Percentiles rank a stretch among this genome's conserved stretches.
These are phyloP conservation scores for Malurus leucopterus DNA, from an alignment of 2,797 vertebrate genomes.

Conservation along the genomic window DNA sequence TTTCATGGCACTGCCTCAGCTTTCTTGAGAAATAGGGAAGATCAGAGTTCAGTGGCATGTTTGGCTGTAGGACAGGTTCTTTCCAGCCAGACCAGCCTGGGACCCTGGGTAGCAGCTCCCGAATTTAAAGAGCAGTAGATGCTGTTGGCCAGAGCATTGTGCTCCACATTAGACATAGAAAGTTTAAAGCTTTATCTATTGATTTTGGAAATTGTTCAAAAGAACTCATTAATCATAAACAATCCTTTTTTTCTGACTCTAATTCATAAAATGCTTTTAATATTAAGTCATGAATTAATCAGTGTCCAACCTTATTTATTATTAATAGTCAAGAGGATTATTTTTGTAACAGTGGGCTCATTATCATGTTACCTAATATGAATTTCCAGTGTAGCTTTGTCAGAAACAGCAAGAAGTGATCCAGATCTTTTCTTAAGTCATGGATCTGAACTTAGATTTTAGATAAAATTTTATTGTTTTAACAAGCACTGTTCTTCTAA, in stretches of 20 bases:
- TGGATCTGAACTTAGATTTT: neutral
- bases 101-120: neutral
- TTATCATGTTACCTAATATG: neutral
- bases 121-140: neutral
- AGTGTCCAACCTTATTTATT: neutral
- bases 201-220: constrained; percentile 16
- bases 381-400: neutral
- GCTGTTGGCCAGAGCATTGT: neutral
- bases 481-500: neutral
- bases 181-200: neutral
- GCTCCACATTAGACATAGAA: neutral
- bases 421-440: neutral
- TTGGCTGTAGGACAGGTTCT: neutral
- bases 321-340: neutral
- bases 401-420: neutral
- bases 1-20: neutral
- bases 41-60: neutral
- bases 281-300: constrained; percentile 19
- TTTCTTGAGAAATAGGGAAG: neutral
- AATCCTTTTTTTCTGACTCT: neutral
- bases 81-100: neutral
- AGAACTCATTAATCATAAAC: neutral
- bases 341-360: neutral
- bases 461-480: neutral
- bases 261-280: constrained; percentile 34